Evolutionary conservation across 2,113 vertebrate genomes (phyloP).

Genomic region (Daphoenositta chrysoptera): DNA sequence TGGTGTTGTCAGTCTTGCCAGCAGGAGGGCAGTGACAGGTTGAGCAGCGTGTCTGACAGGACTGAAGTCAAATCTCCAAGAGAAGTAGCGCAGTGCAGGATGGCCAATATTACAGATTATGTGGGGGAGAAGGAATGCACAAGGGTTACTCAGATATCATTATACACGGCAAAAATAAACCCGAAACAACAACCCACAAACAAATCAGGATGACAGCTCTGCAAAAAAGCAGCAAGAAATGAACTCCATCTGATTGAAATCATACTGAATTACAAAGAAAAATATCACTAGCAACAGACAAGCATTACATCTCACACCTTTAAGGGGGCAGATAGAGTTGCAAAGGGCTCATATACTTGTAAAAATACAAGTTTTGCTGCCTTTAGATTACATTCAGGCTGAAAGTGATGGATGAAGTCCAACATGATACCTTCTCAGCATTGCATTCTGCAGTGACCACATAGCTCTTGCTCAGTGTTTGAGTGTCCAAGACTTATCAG

Average conservation of each 20-base stretch:
- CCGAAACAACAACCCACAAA: not conserved
- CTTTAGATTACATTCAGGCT: not conserved
- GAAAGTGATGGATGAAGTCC: not conserved
- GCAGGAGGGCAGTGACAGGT: constrained; percentile 42
- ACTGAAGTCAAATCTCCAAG: constrained; percentile 9
- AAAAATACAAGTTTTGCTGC: not conserved
- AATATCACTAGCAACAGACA: not conserved
- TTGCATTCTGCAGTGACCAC: not conserved
- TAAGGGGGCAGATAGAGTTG: not conserved
- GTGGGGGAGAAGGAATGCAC: not conserved
- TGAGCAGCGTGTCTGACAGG: constrained; percentile 37
- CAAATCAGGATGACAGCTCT: constrained; percentile 1
- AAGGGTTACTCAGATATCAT: not conserved
- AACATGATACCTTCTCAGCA: not conserved
- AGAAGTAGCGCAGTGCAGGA: not conserved
- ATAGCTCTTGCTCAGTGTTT: not conserved
- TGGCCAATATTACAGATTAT: constrained; percentile 5
- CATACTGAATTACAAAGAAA: constrained; percentile 13
- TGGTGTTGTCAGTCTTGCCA: constrained; percentile 23
- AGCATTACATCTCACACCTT: not conserved
- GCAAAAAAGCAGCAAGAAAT: not conserved
- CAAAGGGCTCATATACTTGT: not conserved
- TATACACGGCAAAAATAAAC: not conserved
- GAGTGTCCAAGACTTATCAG: not conserved
- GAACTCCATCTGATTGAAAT: not conserved